Evolutionary conservation across 2,797 vertebrate genomes (phyloP).

Genomic region (Eutrigla gurnardus): DNA sequence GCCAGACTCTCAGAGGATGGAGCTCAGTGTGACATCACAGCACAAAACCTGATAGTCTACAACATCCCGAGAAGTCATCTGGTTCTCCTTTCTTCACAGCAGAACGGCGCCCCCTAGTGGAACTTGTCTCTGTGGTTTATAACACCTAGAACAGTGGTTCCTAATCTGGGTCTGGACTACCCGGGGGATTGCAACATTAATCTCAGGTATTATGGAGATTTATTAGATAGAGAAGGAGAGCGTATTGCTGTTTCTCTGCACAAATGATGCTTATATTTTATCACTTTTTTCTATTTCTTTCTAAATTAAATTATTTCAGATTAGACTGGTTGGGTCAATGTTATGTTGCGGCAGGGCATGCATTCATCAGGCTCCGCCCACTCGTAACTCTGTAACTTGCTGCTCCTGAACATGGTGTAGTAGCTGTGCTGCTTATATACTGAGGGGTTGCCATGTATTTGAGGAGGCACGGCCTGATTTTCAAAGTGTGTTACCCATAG

Average conservation of each 20-base stretch:
- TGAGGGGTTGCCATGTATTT: no score
- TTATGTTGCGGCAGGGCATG: no score
- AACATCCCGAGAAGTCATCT: background rate
- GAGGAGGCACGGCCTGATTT: no score
- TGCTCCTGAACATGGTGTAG: no score
- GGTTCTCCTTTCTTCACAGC: background rate
- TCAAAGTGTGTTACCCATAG: no score
- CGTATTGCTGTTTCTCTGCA: background rate
- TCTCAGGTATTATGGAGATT: background rate
- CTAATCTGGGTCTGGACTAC: background rate
- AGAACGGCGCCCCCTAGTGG: background rate
- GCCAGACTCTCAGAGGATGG: slow-evolving; percentile 82
- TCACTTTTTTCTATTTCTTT: background rate
- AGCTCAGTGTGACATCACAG: slow-evolving; percentile 79
- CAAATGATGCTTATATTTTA: background rate
- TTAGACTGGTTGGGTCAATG: no score
- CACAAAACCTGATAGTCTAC: slow-evolving; percentile 2
- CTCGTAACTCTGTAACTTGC: no score
- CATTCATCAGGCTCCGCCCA: no score
- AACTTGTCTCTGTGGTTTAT: slow-evolving; percentile 2
- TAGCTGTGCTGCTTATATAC: no score
- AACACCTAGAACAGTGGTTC: background rate
- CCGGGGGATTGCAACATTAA: background rate
- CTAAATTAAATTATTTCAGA: no score
- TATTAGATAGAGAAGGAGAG: no score